These are phyloP conservation scores for Lepeophtheirus nordmannii DNA, from an alignment of 2,888 invertebrate species.

Conservation along the genomic window DNA sequence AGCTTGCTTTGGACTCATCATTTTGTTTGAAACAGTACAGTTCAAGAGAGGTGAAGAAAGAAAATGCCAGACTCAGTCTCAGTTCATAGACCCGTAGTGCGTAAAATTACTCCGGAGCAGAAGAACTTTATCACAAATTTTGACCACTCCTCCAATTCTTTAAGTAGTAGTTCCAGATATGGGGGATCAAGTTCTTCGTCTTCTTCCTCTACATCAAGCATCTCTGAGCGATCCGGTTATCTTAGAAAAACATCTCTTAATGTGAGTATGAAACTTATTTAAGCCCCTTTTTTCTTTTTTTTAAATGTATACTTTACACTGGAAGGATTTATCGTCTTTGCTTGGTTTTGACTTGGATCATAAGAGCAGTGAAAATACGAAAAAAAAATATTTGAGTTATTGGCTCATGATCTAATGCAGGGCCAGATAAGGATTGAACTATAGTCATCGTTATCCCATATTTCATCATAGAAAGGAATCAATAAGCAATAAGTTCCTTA, in stretches of 20 bases:
- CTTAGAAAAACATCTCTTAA: not conserved
- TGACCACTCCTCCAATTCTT: not conserved
- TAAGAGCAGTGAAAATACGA: not conserved
- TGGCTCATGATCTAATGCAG: slow-evolving; percentile 25
- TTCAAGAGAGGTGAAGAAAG: not conserved
- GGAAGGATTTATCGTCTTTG: not conserved
- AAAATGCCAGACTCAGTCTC: slow-evolving; percentile 12
- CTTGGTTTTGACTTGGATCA: slow-evolving; percentile 17
- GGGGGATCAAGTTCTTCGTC: not conserved
- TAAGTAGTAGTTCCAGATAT: no score
- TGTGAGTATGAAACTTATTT: not conserved
- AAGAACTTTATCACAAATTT: slow-evolving; percentile 3
- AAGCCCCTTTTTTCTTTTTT: no score
- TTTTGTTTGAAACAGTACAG: not conserved
- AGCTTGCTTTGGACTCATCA: not conserved
- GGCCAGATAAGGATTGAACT: slow-evolving; percentile 19
- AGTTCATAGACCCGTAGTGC: slow-evolving; percentile 13
- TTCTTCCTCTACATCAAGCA: not conserved
- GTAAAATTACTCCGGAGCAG: slow-evolving; percentile 1
- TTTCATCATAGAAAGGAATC: not conserved
- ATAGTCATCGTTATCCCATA: not conserved
- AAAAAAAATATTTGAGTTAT: not conserved
- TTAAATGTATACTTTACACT: no score
- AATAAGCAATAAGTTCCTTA: not conserved
- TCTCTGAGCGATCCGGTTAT: not conserved